These are phyloP conservation scores for Anguilla megastoma DNA, from an alignment of 2,797 vertebrate species.

Conservation along the genomic window DNA sequence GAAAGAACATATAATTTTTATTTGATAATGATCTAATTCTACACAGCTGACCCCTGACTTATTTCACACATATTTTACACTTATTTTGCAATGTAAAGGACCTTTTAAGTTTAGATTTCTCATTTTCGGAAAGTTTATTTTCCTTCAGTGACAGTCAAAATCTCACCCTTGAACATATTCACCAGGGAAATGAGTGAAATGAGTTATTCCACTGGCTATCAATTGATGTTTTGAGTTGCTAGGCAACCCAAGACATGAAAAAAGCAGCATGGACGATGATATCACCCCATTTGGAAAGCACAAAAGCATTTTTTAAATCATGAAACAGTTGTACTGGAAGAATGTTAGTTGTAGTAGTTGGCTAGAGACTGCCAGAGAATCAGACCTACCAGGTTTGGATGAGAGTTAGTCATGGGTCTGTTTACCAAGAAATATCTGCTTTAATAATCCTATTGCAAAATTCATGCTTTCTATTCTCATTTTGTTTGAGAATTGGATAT, in stretches of 20 bases:
- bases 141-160: conserved; percentile 8
- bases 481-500: not conserved
- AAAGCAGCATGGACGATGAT: not conserved
- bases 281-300: not conserved
- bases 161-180: not conserved
- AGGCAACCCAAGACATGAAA: conserved; percentile 12
- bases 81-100: not conserved
- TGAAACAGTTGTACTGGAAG: not conserved
- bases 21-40: not conserved
- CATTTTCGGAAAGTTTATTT: not conserved
- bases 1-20: conserved; percentile 1
- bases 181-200: not conserved
- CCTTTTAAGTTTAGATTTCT: not conserved
- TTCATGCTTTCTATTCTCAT: not conserved
- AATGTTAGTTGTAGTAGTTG: not conserved
- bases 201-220: not conserved
- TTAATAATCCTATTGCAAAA: conserved; percentile 26
- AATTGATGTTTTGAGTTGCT: conserved; percentile 3
- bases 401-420: conserved; percentile 46
- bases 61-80: not conserved
- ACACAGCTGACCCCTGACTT: not conserved
- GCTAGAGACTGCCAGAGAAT: conserved; percentile 33
- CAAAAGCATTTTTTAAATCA: not conserved
- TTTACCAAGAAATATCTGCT: conserved; percentile 41
- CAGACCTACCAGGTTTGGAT: conserved; percentile 43